These are phyloP conservation scores for Simalia tracyae DNA, from an alignment of 2,797 vertebrate species.

Conservation along the genomic window DNA sequence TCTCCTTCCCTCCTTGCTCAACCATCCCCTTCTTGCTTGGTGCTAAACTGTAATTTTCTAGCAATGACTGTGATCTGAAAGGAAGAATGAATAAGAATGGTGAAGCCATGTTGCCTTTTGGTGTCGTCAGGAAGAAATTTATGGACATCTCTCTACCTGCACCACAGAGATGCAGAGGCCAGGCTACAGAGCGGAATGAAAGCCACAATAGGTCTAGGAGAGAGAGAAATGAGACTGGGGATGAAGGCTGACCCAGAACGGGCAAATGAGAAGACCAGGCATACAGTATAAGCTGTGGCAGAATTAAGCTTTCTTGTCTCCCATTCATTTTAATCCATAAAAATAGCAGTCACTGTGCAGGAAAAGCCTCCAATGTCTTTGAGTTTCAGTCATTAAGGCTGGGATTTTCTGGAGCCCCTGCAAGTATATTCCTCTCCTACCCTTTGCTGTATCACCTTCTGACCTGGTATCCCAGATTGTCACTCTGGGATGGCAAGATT, in stretches of 20 bases:
- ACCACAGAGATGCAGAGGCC: neutral
- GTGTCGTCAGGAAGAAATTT: neutral
- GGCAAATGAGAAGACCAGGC: neutral
- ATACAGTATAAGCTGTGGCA: neutral
- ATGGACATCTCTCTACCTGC: neutral
- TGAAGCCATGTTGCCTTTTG: neutral
- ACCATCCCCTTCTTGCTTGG: neutral
- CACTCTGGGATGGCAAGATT: slow-evolving; percentile 10
- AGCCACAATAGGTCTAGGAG: neutral
- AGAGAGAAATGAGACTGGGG: neutral
- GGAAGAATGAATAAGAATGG: slow-evolving; percentile 8
- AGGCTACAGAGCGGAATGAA: neutral
- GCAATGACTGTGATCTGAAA: accelerated
- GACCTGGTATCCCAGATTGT: slow-evolving; percentile 50
- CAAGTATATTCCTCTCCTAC: neutral
- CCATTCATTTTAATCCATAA: accelerated
- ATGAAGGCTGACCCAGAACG: neutral
- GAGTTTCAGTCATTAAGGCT: neutral
- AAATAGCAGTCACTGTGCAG: neutral
- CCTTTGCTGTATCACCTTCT: slow-evolving; percentile 44
- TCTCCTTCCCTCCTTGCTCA: neutral
- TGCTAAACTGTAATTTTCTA: accelerated
- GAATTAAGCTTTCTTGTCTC: accelerated
- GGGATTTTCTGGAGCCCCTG: slow-evolving; percentile 7
- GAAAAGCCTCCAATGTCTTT: neutral